These are phyloP conservation scores for Ptiloglossa arizonensis DNA, from an alignment of 1,140 invertebrate genomes.

Conservation along the genomic window DNA sequence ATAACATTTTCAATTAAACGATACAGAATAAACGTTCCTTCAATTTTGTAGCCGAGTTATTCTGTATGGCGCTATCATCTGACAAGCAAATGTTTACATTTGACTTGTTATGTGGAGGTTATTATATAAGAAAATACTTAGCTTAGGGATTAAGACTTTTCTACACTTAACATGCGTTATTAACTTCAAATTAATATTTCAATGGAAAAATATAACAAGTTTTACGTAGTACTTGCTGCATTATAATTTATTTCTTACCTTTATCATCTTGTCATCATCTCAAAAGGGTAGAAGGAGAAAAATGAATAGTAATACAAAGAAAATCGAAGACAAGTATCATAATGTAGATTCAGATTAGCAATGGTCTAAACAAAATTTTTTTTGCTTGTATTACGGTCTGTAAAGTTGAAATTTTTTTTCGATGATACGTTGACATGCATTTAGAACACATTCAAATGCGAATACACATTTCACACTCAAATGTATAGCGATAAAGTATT, in stretches of 20 bases:
- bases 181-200: conserved; percentile 1
- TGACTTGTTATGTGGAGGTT: not conserved
- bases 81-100: conserved; percentile 9
- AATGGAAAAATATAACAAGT: conserved; percentile 19
- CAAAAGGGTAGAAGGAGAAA: too few relatives aligned
- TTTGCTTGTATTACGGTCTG: too few relatives aligned
- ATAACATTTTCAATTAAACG: not conserved
- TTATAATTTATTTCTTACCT: conserved; percentile 32
- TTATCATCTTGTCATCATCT: too few relatives aligned
- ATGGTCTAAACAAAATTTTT: too few relatives aligned
- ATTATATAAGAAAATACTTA: conserved; percentile 12
- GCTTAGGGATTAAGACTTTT: conserved; percentile 14
- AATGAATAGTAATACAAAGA: too few relatives aligned
- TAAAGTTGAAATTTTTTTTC: not conserved
- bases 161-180: conserved; percentile 10
- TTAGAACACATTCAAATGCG: too few relatives aligned
- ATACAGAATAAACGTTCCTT: conserved; percentile 19
- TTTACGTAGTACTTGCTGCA: not conserved
- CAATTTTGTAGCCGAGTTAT: conserved; percentile 1
- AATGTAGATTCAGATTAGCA: too few relatives aligned
- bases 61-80: conserved; percentile 28
- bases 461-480: not conserved
- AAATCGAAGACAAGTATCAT: not conserved
- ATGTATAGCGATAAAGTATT: not conserved
- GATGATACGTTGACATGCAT: too few relatives aligned